phyloP scores from a whole-genome alignment of 2,797 vertebrate genomes.

The Diglossa cyanea region DNA sequence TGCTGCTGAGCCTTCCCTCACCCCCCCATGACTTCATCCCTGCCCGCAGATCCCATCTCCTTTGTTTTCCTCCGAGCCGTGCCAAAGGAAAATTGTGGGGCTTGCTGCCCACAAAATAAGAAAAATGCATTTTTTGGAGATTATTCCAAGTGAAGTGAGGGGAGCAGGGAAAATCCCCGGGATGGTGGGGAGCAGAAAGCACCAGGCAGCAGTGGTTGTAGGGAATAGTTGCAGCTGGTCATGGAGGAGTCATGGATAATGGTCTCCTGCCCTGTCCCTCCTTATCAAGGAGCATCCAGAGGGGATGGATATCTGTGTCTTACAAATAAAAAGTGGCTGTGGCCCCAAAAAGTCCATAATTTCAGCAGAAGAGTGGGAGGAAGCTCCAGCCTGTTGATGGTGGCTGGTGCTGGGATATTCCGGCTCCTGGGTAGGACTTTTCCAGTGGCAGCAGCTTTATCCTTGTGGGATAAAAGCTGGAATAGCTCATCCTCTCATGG shows the following conservation, averaged over 20 bases:
- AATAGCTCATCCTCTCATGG: fast-evolving
- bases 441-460: fast-evolving
- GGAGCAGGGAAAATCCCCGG: background rate
- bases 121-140: background rate
- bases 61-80: background rate
- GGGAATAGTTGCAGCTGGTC: background rate
- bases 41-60: background rate
- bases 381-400: fast-evolving
- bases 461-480: background rate
- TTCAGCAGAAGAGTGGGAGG: background rate
- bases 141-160: background rate
- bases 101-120: background rate
- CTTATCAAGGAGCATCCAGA: background rate
- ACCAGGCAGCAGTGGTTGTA: fast-evolving
- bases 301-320: background rate
- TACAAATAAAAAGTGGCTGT: background rate
- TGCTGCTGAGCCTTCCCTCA: background rate
- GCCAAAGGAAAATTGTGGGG: constrained; percentile 46
- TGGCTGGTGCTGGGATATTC: background rate
- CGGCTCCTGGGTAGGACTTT: background rate
- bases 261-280: background rate
- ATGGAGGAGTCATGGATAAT: fast-evolving
- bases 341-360: background rate
- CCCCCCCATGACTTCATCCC: background rate
- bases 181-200: background rate